Evolutionary conservation across 2,797 vertebrate species (phyloP), one percentile per base, ranked within the genome.

Genomic region (Acrocephalus scirpaceus): DNA sequence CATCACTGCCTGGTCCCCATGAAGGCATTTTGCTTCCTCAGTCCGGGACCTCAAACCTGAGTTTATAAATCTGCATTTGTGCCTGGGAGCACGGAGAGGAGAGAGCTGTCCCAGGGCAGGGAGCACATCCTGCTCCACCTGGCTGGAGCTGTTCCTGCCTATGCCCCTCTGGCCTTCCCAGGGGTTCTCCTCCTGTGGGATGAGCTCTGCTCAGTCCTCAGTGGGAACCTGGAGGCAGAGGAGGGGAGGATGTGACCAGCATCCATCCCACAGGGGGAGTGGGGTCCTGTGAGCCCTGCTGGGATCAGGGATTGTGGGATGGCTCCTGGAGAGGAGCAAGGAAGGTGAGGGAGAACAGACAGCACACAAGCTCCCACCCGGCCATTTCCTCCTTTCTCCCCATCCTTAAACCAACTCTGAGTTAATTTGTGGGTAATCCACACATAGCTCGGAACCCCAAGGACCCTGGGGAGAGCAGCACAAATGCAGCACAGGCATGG

Each of bases 1-100:
- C 76, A 11, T n/a, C 0, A 0, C 60, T 79, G 45, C 51, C n/a
- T 1, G 0, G n/a, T 11, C n/a, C 29, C 23, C 25, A 22, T 1
- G 1, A 26, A 60, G 15, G 17, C 14, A 6, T 29, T 26, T 34
- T 53, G 25, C 45, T 34, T 56, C 40, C 23, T 56, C 69, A 19
- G 1, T 6, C 36, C 11, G n/a, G 44, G n/a, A 16, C 6, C 34
- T 42, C 38, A 30, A 16, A 7, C 4, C 26, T 0, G 0, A 18
- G 16, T 61, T 86, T 67, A 5, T 48, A 75, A 83, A 73, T 30
- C 56, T 62, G 47, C 3, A 0, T 64, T 85, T 84, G 81, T 89
- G 36, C 48, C 50, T 47, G 56, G 62, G n/a, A 26, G 26, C 61
- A 23, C 57, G 27, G 58, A 38, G 23, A 67, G 60, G 27, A 27